Base-by-base conservation (phyloP, 2,797 vertebrate species). In the Gorsachius magnificus region DNA sequence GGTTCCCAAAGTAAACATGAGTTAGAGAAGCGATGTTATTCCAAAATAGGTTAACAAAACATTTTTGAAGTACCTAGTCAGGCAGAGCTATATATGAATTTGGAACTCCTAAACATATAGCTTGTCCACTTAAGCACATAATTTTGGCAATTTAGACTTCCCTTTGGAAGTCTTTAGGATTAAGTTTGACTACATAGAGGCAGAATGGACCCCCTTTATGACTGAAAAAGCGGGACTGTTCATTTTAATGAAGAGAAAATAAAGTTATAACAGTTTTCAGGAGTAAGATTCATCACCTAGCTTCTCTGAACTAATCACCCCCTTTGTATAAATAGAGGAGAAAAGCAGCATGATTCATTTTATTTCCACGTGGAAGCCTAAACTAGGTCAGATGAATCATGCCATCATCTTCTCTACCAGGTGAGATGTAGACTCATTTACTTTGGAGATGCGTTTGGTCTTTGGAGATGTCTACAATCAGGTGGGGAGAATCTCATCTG, bases 341-440 rank as follows among this genome's bases (percentile, higher is more conserved):
- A 80, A 88, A 61, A 87, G 63, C 41, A 74, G 36, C 0, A 0
- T 95, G 79, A 89, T 94, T 95, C 68, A 79, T 91, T 35, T 51
- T 83, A 60, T 51, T 93, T 95, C 68, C 28, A 70, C 58, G 78
- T 91, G 94, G 94, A 95, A 74, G 85, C n/a, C 72, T 87, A 87
- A 93, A 93, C 29, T 89, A 69, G 46, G 38, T 89, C 58, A 72
- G 58, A 82, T 95, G 91, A 96, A 82, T 94, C 84, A 95, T 83
- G 21, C 16, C 68, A 64, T 64, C 33, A 74, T 87, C 56, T 19
- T 87, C 35, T 82, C 11, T 64, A 13, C 28, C 70, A 89, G 41
- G 16, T 84, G 28, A 70, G 36, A 63, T 66, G 25, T n/a, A 66
- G 70, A 56, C 33, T 77, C 21, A 89, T 83, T 66, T 91, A 13